Evolutionary conservation across 1,140 invertebrate genomes (phyloP).

Genomic region (Dysdera silvatica): DNA sequence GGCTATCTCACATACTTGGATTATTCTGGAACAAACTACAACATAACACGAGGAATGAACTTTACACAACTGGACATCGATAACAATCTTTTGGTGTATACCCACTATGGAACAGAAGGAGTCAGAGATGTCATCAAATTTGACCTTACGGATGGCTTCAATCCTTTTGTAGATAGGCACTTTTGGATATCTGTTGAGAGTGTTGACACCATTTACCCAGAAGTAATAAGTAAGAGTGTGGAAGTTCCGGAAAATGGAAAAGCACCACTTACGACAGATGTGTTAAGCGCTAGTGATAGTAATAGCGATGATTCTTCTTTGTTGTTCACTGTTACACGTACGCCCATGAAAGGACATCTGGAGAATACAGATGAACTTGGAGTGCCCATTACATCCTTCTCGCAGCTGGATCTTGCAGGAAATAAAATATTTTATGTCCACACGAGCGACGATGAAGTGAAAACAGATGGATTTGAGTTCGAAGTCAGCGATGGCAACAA

Average conservation of each 20-base stretch:
- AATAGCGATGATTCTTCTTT: slow-evolving; percentile 42
- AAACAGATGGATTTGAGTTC: slow-evolving; percentile 47
- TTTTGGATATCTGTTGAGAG: slow-evolving; percentile 45
- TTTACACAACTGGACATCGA: slow-evolving; percentile 47
- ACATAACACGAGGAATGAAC: slow-evolving; percentile 41
- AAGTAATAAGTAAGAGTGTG: slow-evolving; percentile 41
- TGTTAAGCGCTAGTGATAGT: slow-evolving; percentile 43
- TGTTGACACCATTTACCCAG: slow-evolving; percentile 42
- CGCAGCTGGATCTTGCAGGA: slow-evolving; percentile 43
- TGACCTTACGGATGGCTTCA: slow-evolving; percentile 45
- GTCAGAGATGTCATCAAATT: slow-evolving; percentile 45
- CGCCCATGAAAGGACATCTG: slow-evolving; percentile 43
- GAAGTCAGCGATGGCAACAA: slow-evolving; percentile 46
- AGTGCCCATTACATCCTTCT: slow-evolving; percentile 42
- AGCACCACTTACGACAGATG: slow-evolving; percentile 41
- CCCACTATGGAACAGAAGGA: slow-evolving; percentile 41
- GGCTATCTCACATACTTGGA: slow-evolving; percentile 37
- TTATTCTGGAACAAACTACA: slow-evolving; percentile 31
- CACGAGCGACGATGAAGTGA: slow-evolving; percentile 41
- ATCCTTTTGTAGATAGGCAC: slow-evolving; percentile 43
- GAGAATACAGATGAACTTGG: slow-evolving; percentile 40
- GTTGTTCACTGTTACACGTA: slow-evolving; percentile 41
- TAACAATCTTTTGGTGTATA: slow-evolving; percentile 39
- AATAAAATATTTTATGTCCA: slow-evolving; percentile 45
- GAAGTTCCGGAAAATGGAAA: slow-evolving; percentile 43